These are phyloP conservation scores for Synanthedon formicaeformis DNA, from an alignment of 2,888 invertebrate species.

Conservation along the genomic window DNA sequence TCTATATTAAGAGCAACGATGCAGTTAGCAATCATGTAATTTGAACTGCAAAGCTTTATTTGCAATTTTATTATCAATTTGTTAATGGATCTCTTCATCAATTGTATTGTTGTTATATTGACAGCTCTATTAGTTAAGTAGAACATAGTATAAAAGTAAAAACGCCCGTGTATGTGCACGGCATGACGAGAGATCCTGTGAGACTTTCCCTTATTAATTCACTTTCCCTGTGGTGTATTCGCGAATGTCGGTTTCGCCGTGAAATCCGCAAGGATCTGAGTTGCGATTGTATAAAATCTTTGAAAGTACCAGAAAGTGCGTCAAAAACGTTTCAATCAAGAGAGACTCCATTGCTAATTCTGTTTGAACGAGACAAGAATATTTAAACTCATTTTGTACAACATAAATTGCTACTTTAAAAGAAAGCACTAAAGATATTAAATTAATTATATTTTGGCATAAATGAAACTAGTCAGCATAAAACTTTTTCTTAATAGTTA, in stretches of 20 bases:
- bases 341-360: background rate
- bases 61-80: conserved; percentile 44
- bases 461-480: no score
- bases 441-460: no score
- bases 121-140: background rate
- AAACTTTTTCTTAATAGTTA: no score
- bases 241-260: conserved; percentile 18
- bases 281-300: conserved; percentile 8
- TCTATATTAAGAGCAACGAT: conserved; percentile 53
- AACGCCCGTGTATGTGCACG: conserved; percentile 29
- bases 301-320: conserved; percentile 5
- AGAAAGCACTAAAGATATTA: no score
- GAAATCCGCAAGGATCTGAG: conserved; percentile 21
- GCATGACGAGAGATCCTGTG: conserved; percentile 29
- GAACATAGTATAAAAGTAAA: conserved; percentile 14
- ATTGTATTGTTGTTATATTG: background rate
- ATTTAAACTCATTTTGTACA: background rate
- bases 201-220: conserved; percentile 64
- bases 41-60: conserved; percentile 50
- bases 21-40: conserved; percentile 56
- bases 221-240: conserved; percentile 45
- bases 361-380: background rate
- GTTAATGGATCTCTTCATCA: no score
- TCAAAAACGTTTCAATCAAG: background rate
- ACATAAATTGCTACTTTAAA: background rate